Percentiles rank a stretch among this genome's conserved stretches.
Conservation (phyloP, 2,888 invertebrate species). For the Brenthis ino region DNA sequence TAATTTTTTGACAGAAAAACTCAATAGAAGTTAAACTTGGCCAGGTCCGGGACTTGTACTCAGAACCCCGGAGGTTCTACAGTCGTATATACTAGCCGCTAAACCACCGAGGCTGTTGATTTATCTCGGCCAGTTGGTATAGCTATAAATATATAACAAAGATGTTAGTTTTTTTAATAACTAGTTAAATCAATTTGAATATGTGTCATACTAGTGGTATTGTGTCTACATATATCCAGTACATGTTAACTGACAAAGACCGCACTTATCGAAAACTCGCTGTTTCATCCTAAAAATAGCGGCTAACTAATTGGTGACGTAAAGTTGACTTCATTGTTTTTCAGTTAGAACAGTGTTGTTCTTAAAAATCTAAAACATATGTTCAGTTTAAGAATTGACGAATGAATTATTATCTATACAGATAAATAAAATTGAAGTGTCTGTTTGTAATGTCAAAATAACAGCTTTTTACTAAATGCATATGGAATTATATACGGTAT, state of each 20-base stretch:
- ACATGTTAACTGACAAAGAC: slow-evolving; percentile 39
- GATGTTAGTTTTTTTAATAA: slow-evolving; percentile 27
- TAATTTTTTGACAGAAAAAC: no score
- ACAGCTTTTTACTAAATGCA: no score
- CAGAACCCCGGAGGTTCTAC: no score
- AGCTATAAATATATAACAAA: neutral
- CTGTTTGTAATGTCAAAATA: no score
- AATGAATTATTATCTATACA: no score
- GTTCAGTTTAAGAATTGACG: neutral
- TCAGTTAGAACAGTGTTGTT: slow-evolving; percentile 7
- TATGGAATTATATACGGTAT: no score
- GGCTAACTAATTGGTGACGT: slow-evolving; percentile 56
- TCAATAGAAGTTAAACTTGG: no score
- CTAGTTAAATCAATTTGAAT: slow-evolving; percentile 29
- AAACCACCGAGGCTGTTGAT: no score
- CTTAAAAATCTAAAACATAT: slow-evolving; percentile 4
- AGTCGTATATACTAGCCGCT: no score
- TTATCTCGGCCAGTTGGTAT: no score
- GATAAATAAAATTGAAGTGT: no score
- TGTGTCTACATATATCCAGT: slow-evolving; percentile 19
- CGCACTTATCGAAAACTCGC: slow-evolving; percentile 47
- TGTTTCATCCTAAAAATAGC: slow-evolving; percentile 50
- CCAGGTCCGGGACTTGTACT: no score
- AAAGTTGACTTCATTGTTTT: slow-evolving; percentile 46
- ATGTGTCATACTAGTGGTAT: slow-evolving; percentile 29